A percentile compares a stretch with the other conserved stretches of the same genome.
Evolutionary conservation across 2,888 invertebrate genomes (phyloP).

Genomic region (Rotaria macrura): DNA sequence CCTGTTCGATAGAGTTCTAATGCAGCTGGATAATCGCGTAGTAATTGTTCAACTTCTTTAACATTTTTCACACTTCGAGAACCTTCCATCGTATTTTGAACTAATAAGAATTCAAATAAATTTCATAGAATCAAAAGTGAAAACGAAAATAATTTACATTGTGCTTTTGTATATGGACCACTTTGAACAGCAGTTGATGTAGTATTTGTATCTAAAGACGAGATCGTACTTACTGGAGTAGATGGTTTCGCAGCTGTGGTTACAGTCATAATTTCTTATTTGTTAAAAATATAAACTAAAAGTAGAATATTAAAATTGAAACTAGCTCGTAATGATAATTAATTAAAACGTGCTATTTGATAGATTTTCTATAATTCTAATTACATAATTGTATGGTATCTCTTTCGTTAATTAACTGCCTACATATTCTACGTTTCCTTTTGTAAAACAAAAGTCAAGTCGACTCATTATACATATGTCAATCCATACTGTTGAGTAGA

Average conservation of each 20-base stretch:
- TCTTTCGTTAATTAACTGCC: not conserved
- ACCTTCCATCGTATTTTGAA: not conserved
- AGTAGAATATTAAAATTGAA: not conserved
- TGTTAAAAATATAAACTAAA: not conserved
- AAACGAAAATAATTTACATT: not conserved
- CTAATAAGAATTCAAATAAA: not conserved
- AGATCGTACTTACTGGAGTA: not conserved
- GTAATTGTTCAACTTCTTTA: not conserved
- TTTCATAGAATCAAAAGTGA: not conserved
- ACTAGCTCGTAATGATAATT: not conserved
- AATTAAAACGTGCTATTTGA: not conserved
- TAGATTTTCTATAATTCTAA: not conserved
- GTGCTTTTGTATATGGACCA: slow-evolving; percentile 6
- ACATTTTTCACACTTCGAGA: not conserved
- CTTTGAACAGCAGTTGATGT: not conserved
- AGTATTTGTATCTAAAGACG: not conserved
- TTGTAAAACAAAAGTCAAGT: not conserved
- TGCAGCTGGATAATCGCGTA: slow-evolving; percentile 1
- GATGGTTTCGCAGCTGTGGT: not conserved
- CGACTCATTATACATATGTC: too few species aligned
- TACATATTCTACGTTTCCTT: not conserved
- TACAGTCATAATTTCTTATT: not conserved
- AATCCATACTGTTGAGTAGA: too few species aligned
- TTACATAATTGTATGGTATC: not conserved
- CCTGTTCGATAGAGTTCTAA: not conserved